Conservation (phyloP, 2,888 invertebrate genomes). For the Andrena flavipes region DNA sequence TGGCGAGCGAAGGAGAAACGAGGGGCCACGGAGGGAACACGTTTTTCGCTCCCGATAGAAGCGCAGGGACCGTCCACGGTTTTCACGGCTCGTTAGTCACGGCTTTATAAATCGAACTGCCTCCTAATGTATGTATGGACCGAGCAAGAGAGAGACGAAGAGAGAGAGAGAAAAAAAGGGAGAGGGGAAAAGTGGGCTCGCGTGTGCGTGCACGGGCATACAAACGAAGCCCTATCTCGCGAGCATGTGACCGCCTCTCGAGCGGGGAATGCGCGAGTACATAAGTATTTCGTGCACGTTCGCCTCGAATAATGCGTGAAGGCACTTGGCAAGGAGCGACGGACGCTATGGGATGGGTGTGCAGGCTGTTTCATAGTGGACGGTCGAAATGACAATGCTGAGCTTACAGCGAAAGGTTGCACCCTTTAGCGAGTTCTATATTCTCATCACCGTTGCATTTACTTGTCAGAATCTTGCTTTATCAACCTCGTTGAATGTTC, state of each 20-base stretch:
- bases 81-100: slow-evolving; percentile 79
- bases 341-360: slow-evolving; percentile 11
- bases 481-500: no score
- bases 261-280: slow-evolving; percentile 54
- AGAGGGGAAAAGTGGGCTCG: neutral
- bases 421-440: no score
- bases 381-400: neutral
- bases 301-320: slow-evolving; percentile 63
- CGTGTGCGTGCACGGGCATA: neutral
- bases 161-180: neutral
- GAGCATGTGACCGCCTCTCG: slow-evolving; percentile 2
- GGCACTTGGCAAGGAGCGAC: slow-evolving; percentile 54
- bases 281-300: slow-evolving; percentile 69
- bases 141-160: neutral
- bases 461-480: no score
- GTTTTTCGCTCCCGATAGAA: slow-evolving; percentile 14
- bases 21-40: neutral
- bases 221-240: no score
- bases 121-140: neutral
- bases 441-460: no score
- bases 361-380: neutral
- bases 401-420: no score
- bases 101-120: slow-evolving; percentile 71
- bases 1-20: neutral
- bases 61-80: slow-evolving; percentile 65